These are phyloP conservation scores for Sapayoa aenigma DNA, from an alignment of 2,113 vertebrate genomes.

Conservation along the genomic window DNA sequence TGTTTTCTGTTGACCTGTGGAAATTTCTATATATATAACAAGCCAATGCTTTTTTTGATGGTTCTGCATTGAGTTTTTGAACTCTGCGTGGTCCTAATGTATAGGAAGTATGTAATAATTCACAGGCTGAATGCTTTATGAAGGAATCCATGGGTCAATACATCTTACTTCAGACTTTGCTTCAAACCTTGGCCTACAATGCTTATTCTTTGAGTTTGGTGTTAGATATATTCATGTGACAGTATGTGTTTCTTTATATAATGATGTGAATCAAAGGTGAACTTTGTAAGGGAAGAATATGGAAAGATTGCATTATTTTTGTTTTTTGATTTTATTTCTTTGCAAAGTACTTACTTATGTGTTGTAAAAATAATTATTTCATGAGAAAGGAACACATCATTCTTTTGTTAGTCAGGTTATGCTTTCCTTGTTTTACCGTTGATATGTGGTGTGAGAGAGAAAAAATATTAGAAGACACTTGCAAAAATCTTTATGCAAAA, in stretches of 20 bases:
- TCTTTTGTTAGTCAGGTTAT: not conserved
- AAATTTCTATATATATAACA: not conserved
- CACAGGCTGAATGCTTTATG: not conserved
- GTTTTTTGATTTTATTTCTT: not conserved
- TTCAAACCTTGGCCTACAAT: not conserved
- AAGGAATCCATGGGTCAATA: not conserved
- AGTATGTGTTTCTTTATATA: not conserved
- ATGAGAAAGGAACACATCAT: not conserved
- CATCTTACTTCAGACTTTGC: not conserved
- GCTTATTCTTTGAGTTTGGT: not conserved
- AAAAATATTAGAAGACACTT: not conserved
- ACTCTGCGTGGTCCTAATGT: rapidly evolving
- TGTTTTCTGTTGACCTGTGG: not conserved
- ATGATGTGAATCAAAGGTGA: not conserved
- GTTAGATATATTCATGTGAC: not conserved
- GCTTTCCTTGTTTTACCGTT: not conserved
- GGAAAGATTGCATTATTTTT: not conserved
- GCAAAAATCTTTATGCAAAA: slow-evolving; percentile 21
- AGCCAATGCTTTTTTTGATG: not conserved
- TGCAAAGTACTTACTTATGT: not conserved
- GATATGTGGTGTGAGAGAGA: not conserved
- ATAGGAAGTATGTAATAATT: not conserved
- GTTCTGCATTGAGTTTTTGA: not conserved
- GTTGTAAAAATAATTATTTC: not conserved
- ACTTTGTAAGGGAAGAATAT: not conserved